phyloP scores from a whole-genome alignment of 1,140 invertebrate species.

The Neodiprion virginianus region DNA sequence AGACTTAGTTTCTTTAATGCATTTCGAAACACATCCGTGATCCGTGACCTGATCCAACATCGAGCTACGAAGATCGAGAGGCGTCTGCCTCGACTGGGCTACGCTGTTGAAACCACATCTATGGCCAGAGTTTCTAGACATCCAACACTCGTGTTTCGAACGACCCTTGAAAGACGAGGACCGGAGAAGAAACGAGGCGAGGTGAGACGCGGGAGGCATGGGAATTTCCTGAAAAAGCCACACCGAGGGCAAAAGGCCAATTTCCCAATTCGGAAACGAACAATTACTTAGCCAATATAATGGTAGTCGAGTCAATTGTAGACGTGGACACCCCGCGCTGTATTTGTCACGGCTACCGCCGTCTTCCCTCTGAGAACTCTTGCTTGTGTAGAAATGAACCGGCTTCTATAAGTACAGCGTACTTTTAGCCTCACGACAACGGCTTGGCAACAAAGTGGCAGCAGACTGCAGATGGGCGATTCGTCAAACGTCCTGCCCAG shows the following conservation, averaged over 20 bases:
- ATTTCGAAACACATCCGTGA: too few relatives aligned
- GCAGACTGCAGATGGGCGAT: conserved; percentile 51
- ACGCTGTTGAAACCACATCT: too few relatives aligned
- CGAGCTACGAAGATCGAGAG: too few relatives aligned
- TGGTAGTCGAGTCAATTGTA: conserved; percentile 39
- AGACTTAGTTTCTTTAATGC: too few relatives aligned
- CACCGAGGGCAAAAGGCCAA: conserved; percentile 47
- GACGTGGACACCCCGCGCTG: conserved; percentile 13
- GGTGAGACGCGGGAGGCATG: neutral
- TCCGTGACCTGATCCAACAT: too few relatives aligned
- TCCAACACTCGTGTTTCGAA: neutral
- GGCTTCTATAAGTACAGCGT: neutral
- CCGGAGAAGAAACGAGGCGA: neutral
- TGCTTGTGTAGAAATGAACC: conserved; percentile 42
- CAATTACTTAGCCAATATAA: conserved; percentile 60
- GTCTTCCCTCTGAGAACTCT: neutral
- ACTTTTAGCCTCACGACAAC: neutral
- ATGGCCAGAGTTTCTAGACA: too few relatives aligned
- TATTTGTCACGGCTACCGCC: conserved; percentile 14
- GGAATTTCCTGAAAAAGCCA: conserved; percentile 46
- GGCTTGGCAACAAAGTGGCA: conserved; percentile 24
- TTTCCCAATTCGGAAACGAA: conserved; percentile 45
- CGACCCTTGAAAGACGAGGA: neutral
- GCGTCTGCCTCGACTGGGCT: too few relatives aligned
- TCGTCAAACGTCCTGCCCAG: conserved; percentile 47